Evolutionary conservation across 1,140 invertebrate species (phyloP).

Genomic region (Drosophila arizonae): DNA sequence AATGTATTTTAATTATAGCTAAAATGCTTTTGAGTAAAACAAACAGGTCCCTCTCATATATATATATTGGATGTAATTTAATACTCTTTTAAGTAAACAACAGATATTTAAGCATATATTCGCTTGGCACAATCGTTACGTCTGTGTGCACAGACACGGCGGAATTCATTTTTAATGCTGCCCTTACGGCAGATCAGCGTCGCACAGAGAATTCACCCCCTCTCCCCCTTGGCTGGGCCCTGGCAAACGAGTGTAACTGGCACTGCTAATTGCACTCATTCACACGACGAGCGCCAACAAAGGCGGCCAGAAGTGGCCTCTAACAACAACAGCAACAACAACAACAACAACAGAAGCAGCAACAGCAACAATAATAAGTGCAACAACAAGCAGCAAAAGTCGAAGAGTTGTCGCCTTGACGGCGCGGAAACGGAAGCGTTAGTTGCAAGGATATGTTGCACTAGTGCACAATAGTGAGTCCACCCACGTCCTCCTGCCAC

Average conservation of each 20-base stretch:
- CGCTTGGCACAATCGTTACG: not conserved
- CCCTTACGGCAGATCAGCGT: slow-evolving; percentile 54
- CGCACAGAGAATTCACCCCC: not conserved
- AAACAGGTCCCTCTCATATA: no score
- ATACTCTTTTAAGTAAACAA: not conserved
- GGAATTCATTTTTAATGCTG: slow-evolving; percentile 72
- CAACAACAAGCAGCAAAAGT: slow-evolving; percentile 18
- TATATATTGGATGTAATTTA: no score
- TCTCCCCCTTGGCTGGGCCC: slow-evolving; percentile 10
- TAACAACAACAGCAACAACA: slow-evolving; percentile 35
- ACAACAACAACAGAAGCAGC: slow-evolving; percentile 37
- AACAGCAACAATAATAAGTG: slow-evolving; percentile 39
- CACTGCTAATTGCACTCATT: slow-evolving; percentile 77
- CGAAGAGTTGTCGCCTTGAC: slow-evolving; percentile 59
- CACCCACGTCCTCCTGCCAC: not conserved
- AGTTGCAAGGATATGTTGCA: slow-evolving; percentile 78
- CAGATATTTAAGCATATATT: not conserved
- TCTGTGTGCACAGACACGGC: slow-evolving; percentile 43
- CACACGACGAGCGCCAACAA: slow-evolving; percentile 67
- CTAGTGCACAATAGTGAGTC: slow-evolving; percentile 47
- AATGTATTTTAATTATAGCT: no score
- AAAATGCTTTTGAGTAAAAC: no score
- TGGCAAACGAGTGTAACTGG: slow-evolving; percentile 64
- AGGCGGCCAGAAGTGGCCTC: slow-evolving; percentile 60
- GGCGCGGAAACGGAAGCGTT: slow-evolving; percentile 76